Conservation (phyloP, 2,113 vertebrate species). For the Myiagra hebetior region DNA sequence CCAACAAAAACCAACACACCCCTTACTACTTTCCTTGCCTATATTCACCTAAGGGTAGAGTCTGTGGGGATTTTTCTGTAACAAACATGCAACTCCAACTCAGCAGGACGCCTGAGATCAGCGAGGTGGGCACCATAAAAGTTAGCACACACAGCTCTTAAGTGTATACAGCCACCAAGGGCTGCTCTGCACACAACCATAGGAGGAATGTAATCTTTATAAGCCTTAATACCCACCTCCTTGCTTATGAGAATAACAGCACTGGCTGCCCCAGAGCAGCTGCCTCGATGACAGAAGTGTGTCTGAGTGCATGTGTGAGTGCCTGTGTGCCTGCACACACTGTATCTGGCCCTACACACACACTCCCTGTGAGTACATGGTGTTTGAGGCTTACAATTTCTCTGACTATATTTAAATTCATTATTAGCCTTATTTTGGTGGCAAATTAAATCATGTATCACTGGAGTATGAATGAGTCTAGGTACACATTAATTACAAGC, state of each 20-base stretch:
- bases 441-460: background rate
- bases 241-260: background rate
- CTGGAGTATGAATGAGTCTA: slow-evolving; percentile 18
- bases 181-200: background rate
- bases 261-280: background rate
- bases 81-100: background rate
- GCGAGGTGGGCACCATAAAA: background rate
- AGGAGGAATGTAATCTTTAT: background rate
- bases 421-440: background rate
- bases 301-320: background rate
- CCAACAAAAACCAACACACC: background rate
- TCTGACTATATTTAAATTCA: background rate
- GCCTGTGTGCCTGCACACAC: background rate
- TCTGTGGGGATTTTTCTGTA: background rate
- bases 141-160: background rate
- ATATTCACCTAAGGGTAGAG: background rate
- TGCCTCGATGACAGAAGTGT: background rate
- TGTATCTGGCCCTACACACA: background rate
- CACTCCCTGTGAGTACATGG: background rate
- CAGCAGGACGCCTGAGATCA: background rate
- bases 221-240: background rate
- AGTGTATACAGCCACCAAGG: background rate
- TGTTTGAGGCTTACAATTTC: background rate
- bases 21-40: background rate
- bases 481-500: slow-evolving; percentile 2